Percentiles rank a stretch among this genome's conserved stretches.
These are phyloP conservation scores for Cranoglanis bouderius DNA, from an alignment of 2,113 vertebrate species.

Conservation along the genomic window DNA sequence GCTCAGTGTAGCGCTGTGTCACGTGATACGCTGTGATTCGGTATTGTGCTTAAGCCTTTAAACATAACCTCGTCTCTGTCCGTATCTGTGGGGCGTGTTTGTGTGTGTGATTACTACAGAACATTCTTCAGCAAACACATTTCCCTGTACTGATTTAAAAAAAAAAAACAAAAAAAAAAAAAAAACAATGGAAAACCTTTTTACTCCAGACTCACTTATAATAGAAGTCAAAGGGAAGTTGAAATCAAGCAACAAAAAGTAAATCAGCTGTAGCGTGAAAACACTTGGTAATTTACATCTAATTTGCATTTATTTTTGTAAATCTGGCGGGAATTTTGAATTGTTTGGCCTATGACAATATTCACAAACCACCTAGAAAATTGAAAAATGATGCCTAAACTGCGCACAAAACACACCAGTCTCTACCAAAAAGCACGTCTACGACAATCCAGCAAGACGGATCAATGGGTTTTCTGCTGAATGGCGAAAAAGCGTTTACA, in stretches of 20 bases:
- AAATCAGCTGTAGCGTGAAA: not conserved
- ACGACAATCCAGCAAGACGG: not conserved
- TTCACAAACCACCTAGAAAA: not conserved
- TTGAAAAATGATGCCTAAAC: not conserved
- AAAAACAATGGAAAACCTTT: not conserved
- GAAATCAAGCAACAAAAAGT: not conserved
- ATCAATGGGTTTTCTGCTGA: not conserved
- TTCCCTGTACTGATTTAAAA: no score
- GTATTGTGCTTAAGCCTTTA: not conserved
- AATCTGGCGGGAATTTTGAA: not conserved
- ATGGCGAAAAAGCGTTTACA: not conserved
- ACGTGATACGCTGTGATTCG: not conserved
- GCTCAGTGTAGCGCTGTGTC: not conserved
- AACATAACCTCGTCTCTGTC: no score
- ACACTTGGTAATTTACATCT: not conserved
- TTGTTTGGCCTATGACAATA: not conserved
- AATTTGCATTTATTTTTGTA: no score
- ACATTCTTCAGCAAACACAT: not conserved
- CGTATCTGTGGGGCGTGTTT: not conserved
- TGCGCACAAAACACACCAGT: not conserved
- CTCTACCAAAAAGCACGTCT: not conserved
- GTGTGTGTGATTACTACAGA: not conserved
- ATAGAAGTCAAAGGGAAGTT: not conserved
- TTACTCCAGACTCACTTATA: not conserved
- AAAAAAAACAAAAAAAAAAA: no score